phyloP scores from a whole-genome alignment of 2,888 invertebrate genomes.

The Limnephilus auricula region DNA sequence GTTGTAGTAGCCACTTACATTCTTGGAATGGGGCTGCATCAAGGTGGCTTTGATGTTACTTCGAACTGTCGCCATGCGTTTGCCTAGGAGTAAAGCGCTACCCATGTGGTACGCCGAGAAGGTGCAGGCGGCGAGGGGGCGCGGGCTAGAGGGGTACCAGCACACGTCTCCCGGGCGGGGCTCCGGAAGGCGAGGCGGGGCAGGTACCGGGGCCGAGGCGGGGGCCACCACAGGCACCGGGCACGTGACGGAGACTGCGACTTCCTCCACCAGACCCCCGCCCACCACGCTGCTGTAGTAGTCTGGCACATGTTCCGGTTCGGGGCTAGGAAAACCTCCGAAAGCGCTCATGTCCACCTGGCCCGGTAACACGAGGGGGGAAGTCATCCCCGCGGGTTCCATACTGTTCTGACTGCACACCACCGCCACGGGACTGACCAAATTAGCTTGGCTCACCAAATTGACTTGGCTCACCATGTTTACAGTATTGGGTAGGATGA shows the following conservation, averaged over 20 bases:
- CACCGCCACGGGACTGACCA: constrained; percentile 20
- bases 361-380: constrained; percentile 59
- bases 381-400: constrained; percentile 16
- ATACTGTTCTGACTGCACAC: constrained; percentile 28
- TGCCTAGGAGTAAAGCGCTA: constrained; percentile 77
- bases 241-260: constrained; percentile 3
- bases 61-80: constrained; percentile 75
- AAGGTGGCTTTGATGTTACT: constrained; percentile 72
- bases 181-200: constrained; percentile 69
- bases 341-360: constrained; percentile 72
- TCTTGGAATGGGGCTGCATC: constrained; percentile 50
- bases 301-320: constrained; percentile 72
- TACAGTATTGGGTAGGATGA: neutral
- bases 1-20: constrained; percentile 67
- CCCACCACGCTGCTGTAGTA: constrained; percentile 72
- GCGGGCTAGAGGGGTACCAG: constrained; percentile 78
- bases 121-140: constrained; percentile 79
- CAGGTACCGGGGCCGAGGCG: constrained; percentile 71
- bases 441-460: constrained; percentile 26
- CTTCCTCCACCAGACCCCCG: constrained; percentile 43
- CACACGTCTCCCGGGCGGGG: constrained; percentile 73
- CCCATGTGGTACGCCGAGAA: constrained; percentile 79
- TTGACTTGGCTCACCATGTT: constrained; percentile 26
- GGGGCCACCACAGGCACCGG: constrained; percentile 22
- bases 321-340: constrained; percentile 71